phyloP scores from a whole-genome alignment of 2,888 invertebrate species.

The Anoncus sp. region DNA sequence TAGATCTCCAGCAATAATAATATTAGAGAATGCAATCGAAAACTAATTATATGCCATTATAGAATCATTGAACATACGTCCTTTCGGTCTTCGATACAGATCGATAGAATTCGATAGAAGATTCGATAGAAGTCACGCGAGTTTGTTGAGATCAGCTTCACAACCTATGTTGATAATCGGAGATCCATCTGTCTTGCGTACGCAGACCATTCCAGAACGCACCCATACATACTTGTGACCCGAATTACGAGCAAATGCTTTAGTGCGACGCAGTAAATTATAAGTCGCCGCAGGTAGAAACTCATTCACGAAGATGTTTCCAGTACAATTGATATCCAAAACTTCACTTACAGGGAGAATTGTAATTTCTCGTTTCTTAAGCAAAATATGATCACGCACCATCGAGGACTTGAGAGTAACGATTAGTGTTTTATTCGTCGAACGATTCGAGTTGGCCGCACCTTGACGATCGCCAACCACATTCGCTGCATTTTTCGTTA shows the following conservation, averaged over 20 bases:
- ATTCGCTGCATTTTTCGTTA: background rate
- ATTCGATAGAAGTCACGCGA: conserved; percentile 15
- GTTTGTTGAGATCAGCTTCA: background rate
- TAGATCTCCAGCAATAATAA: conserved; percentile 7
- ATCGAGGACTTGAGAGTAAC: background rate
- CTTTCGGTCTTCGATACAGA: conserved; percentile 32
- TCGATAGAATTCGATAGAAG: too few relatives aligned
- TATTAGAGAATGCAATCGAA: background rate
- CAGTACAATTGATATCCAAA: background rate
- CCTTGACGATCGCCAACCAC: background rate
- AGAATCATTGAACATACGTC: background rate
- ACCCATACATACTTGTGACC: too few relatives aligned
- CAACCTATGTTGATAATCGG: background rate
- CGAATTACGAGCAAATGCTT: too few relatives aligned
- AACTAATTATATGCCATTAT: background rate
- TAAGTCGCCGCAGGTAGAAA: background rate
- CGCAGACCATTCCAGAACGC: too few relatives aligned
- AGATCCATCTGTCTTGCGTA: conserved; percentile 9
- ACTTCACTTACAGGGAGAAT: background rate
- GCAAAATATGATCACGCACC: background rate
- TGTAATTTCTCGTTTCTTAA: background rate
- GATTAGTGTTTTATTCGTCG: background rate
- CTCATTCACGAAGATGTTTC: conserved; percentile 13
- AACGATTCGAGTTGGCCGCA: background rate
- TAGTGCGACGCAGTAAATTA: conserved; percentile 4